Evolutionary conservation across 2,888 invertebrate genomes (phyloP), one percentile per base, ranked within the genome.

Genomic region (Tenthredo amoena): DNA sequence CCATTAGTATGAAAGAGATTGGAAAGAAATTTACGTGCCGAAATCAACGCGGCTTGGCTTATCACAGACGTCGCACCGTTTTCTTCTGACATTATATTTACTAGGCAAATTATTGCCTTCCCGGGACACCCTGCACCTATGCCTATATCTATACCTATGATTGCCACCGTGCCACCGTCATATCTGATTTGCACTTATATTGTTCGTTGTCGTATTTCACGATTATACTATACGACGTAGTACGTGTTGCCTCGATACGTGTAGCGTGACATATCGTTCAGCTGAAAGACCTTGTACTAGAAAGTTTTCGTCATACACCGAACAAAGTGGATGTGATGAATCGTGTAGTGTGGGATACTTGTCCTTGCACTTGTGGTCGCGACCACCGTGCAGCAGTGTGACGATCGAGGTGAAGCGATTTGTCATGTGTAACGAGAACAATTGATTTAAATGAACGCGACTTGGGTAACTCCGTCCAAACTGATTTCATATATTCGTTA

Each of bases 301-400:
- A 65, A 26, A 15, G 65, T 31, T 65, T 31, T 65, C 10, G 15
- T 68, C 34, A 7, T 34, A 34, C 68, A 68, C 68, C 68, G 18
- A 68, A 34, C 68, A 68, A 68, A 68, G 15, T 68, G 34, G 68
- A 68, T 68, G 26, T 26, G 68, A 68, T 68, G 5, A 26, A 68
- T 68, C 68, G 18, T 21, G 26, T 62, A 55, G 62, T 62, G 12
- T 34, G 34, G 34, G 34, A 26, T 34, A 68, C 68, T 68, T 68
- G 68, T 34, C 68, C 68, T 68, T 68, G 68, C 68, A 68, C 68
- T 68, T 68, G 68, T 68, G 34, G 34, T 12, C 68, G 26, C 26
- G 58, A 62, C 2, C n/a, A 12, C 62, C 26, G 12, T 26, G 62
- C 62, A 10, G 2, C 62, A 26, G 21, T 26, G 9, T 26, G 9